Conservation (phyloP, 2,888 invertebrate genomes). For the Polymixis flavicincta region DNA sequence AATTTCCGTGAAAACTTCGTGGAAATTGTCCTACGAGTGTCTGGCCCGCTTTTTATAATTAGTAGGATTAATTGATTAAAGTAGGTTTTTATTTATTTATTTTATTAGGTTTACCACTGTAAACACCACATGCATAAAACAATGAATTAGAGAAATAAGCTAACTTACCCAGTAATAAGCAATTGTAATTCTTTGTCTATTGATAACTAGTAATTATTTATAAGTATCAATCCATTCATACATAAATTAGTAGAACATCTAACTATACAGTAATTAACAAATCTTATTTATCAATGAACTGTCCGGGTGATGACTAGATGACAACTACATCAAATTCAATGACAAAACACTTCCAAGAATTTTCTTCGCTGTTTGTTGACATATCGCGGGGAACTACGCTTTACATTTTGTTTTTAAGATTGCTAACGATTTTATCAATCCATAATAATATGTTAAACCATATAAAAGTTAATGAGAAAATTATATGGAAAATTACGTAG, state of each 20-base stretch:
- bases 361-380: conserved; percentile 8
- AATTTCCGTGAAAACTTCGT: no score
- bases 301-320: background rate
- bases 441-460: background rate
- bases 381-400: conserved; percentile 38
- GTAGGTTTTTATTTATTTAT: background rate
- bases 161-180: no score
- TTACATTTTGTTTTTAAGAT: background rate
- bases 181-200: background rate
- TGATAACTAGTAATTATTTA: background rate
- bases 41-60: no score
- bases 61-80: background rate
- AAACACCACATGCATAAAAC: no score
- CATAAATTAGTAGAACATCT: conserved; percentile 1
- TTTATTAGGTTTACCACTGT: no score
- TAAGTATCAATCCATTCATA: background rate
- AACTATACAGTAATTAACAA: background rate
- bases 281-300: conserved; percentile 29
- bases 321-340: background rate
- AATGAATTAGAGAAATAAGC: no score
- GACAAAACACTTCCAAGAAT: conserved; percentile 32
- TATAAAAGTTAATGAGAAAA: background rate
- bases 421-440: background rate
- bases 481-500: background rate
- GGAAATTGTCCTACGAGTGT: no score